Evolutionary conservation across 2,888 invertebrate genomes (phyloP).

Genomic region (Parthenolecanium corni): DNA sequence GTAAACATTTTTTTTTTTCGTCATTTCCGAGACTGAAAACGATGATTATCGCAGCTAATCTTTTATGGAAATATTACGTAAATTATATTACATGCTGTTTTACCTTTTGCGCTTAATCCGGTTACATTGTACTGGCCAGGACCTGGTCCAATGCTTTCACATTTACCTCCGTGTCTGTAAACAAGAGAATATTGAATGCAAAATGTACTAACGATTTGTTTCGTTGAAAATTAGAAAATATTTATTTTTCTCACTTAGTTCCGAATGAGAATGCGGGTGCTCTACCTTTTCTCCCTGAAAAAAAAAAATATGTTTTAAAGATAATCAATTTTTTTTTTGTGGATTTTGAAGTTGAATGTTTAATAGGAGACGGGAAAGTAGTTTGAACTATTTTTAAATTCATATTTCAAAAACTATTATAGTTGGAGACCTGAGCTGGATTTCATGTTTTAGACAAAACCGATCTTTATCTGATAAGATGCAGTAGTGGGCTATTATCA

Average conservation of each 20-base stretch:
- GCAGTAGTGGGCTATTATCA: no score
- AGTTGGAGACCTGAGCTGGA: no score
- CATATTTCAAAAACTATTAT: no score
- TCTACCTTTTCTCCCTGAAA: constrained; percentile 46
- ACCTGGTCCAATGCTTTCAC: constrained; percentile 61
- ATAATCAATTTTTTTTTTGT: no score
- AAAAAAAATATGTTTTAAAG: no score
- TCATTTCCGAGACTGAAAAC: not conserved
- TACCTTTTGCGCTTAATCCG: constrained; percentile 72
- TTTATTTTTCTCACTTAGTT: constrained; percentile 40
- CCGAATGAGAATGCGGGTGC: constrained; percentile 78
- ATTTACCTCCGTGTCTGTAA: constrained; percentile 42
- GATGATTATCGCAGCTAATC: not conserved
- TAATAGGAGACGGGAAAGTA: no score
- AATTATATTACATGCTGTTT: constrained; percentile 30
- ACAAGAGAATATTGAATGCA: not conserved
- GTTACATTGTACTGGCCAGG: constrained; percentile 84
- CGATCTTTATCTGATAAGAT: no score
- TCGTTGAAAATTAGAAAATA: not conserved
- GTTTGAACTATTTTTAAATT: no score
- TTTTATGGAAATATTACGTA: not conserved
- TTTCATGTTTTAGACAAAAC: no score
- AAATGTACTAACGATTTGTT: not conserved
- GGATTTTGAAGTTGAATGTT: no score
- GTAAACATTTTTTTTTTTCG: no score